phyloP scores from a whole-genome alignment of 92 coral and sea anemone genomes.

The Porites rus region DNA sequence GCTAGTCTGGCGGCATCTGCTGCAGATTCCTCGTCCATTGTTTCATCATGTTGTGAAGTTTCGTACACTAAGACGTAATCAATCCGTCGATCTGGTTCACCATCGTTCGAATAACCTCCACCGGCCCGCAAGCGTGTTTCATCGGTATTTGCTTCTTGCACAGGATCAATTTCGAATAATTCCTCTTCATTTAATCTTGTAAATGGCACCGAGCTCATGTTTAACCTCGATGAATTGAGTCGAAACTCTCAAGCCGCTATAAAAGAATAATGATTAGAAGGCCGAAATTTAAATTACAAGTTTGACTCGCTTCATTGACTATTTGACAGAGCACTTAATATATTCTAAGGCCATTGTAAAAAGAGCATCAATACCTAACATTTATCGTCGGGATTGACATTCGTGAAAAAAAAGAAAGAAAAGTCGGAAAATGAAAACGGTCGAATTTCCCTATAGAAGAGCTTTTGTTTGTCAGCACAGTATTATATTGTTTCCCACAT shows the following conservation, averaged over 20 bases:
- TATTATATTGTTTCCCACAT: too few relatives aligned
- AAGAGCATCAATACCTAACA: not conserved
- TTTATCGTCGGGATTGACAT: not conserved
- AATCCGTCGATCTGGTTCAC: slow-evolving; percentile 22
- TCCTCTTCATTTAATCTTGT: slow-evolving; percentile 24
- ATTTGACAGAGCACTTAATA: not conserved
- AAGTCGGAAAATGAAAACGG: too few relatives aligned
- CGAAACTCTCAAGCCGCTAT: not conserved
- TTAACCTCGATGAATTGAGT: not conserved
- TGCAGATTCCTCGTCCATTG: slow-evolving; percentile 44
- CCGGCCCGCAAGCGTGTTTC: not conserved
- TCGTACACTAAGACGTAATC: slow-evolving; percentile 75
- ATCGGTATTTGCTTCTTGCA: not conserved
- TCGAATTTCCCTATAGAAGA: too few relatives aligned
- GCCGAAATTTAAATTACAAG: not conserved
- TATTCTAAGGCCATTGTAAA: too few relatives aligned
- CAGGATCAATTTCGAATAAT: slow-evolving; percentile 3
- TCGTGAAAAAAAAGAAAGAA: too few relatives aligned
- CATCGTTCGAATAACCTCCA: not conserved
- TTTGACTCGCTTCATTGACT: not conserved
- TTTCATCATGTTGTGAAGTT: slow-evolving; percentile 50
- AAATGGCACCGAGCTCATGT: slow-evolving; percentile 17
- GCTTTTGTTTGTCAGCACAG: too few relatives aligned
- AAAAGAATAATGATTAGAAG: not conserved
- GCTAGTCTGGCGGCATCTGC: slow-evolving; percentile 33